Percentiles rank a stretch among this genome's conserved stretches.
These are phyloP conservation scores for Bedellia somnulentella DNA, from an alignment of 2,888 invertebrate genomes.

Conservation along the genomic window DNA sequence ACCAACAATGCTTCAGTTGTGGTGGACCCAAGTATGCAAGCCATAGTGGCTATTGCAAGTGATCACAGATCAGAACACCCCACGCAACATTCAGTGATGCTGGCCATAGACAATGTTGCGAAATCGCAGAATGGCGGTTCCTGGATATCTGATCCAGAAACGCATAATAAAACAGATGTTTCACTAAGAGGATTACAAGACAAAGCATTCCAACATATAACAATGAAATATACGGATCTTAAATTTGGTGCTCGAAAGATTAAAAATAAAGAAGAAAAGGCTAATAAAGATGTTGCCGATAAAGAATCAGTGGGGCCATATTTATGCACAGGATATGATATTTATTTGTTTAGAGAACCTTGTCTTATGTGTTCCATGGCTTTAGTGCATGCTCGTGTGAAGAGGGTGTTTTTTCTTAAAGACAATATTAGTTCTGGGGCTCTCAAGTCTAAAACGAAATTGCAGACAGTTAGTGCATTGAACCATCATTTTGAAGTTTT, in stretches of 20 bases:
- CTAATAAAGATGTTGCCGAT: slow-evolving; percentile 13
- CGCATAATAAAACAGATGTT: slow-evolving; percentile 8
- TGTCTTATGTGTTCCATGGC: slow-evolving; percentile 97
- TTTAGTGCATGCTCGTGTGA: slow-evolving; percentile 82
- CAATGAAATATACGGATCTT: slow-evolving; percentile 23
- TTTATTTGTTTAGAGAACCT: slow-evolving; percentile 83
- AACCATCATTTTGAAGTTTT: slow-evolving; percentile 94
- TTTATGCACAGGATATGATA: slow-evolving; percentile 84
- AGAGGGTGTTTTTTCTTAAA: slow-evolving; percentile 76
- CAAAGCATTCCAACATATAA: slow-evolving; percentile 28
- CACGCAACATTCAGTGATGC: slow-evolving; percentile 81
- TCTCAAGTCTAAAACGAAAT: slow-evolving; percentile 68
- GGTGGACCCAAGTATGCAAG: slow-evolving; percentile 69
- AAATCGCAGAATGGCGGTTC: slow-evolving; percentile 79
- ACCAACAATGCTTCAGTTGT: slow-evolving; percentile 53
- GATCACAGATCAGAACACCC: slow-evolving; percentile 66
- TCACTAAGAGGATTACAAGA: slow-evolving; percentile 35
- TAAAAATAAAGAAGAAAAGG: slow-evolving; percentile 22
- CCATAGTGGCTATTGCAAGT: slow-evolving; percentile 68
- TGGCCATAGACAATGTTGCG: slow-evolving; percentile 84
- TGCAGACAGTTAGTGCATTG: slow-evolving; percentile 77
- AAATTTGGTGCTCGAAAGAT: slow-evolving; percentile 49
- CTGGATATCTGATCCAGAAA: slow-evolving; percentile 36
- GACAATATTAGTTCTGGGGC: slow-evolving; percentile 65
- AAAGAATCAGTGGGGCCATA: slow-evolving; percentile 60